Base-by-base conservation (phyloP, 2,797 vertebrate genomes). In the Fistularia tabacaria region DNA sequence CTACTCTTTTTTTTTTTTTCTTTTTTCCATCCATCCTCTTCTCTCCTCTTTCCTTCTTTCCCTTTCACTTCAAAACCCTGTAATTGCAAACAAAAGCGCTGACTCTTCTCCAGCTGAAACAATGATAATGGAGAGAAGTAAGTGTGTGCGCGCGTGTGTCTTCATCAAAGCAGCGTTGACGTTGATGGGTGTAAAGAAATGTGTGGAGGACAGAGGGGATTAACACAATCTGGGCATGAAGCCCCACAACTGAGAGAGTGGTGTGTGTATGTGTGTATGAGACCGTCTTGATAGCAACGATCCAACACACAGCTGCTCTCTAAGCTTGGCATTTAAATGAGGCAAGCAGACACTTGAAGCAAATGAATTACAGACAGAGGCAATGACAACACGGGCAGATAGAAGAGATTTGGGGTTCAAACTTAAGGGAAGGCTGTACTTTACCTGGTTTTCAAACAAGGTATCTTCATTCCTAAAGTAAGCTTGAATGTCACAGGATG, bases 81-180 rank as follows among this genome's bases (percentile, higher is more conserved):
- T 90, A 92, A 91, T 92, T 90, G 89, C 88, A 89, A 91, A 90
- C 90, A 91, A 92, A 91, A 90, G 89, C 55, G 47, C 77, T 89
- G 85, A 88, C 85, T 89, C 83, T 54, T 83, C 76, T 87, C 87
- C 87, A 90, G 89, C 85, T 85, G 83, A 87, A 89, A 83, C 84
- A 83, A 88, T 87, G 88, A 88, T 89, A 89, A 88, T 85, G 83
- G 83, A 88, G 87, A 81, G 75, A 77, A 57, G 63, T 76, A 69
- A 60, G 69, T 66, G 75, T 73, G 69, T 62, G 64, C 51, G 63
- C 41, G 15, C 9, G 64, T 51, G 67, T 72, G 74, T 82, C 70
- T 81, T 85, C 85, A 87, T 87, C 82, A 86, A 87, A 90, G 81
- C 66, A 0, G 77, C 39, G 63, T 71, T 85, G 82, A 85, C 73